Base-by-base conservation (phyloP, 2,113 vertebrate genomes). In the Albula glossodonta region DNA sequence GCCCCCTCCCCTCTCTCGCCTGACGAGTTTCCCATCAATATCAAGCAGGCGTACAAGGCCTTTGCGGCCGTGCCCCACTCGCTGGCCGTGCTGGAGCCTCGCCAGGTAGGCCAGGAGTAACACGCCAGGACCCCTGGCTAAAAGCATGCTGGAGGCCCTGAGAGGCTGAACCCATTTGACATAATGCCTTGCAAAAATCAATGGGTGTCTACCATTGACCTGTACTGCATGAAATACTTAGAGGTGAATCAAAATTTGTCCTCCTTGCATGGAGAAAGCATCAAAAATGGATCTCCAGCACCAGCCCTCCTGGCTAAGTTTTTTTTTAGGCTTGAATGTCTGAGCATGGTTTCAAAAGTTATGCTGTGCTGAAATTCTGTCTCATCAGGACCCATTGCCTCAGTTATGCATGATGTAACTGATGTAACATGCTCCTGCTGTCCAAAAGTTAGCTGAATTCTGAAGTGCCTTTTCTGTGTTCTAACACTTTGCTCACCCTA, bases 41-140 rank as follows among this genome's bases (percentile, higher is more conserved):
- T 96, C 96, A 98, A 98, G 93, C 97, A 98, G 90, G 97, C 97
- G 22, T 99, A 98, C 93, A 97, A 98, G 95, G 96, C 98, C 79
- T 98, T 98, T 10, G 97, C 98, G 0, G 97, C 98, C 0, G 97
- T 99, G 90, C 98, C 98, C 66, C 91, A 94, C 88, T 94, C 94
- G 0, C 94, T 96, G 84, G 94, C 95, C 0, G 94, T 95, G 77
- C 95, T 95, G 2, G 96, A 97, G 90, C 94, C 94, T 8, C 87
- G 92, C 1, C 97, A 98, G 97, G 98, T 98, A 96, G 94, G 95
- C 91, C 51, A 78, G 74, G 92, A 83, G 83, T 82, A 52, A 80
- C 77, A 41, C 51, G 41, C 83, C 87, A 31, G 87, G 90, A 87
- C 91, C 91, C 56, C 83, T 12, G 53, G 12, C 7, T 56, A 84